Percentiles rank a stretch among this genome's conserved stretches.
Evolutionary conservation across 2,797 vertebrate genomes (phyloP).

Genomic region (Anolis apletophallus): DNA sequence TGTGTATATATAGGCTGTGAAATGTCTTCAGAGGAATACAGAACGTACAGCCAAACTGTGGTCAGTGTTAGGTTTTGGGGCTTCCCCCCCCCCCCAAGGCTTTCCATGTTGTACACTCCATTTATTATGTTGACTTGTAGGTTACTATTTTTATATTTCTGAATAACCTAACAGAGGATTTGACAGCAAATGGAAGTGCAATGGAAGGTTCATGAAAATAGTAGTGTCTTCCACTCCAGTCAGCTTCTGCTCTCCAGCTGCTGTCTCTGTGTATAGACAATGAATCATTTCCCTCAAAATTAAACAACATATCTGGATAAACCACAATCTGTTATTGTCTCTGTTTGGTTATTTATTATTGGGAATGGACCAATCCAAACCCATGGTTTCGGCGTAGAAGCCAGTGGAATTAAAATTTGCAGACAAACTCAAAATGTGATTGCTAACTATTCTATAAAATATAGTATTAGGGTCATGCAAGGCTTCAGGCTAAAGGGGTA

Average conservation of each 20-base stretch:
- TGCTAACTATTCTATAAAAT: slow-evolving; percentile 67
- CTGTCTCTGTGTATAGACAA: slow-evolving; percentile 63
- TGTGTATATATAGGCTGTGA: slow-evolving; percentile 27
- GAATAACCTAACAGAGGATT: slow-evolving; percentile 42
- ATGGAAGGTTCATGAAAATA: neutral
- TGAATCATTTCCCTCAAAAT: slow-evolving; percentile 73
- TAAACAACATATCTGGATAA: slow-evolving; percentile 70
- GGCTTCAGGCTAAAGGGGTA: slow-evolving; percentile 68
- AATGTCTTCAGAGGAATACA: slow-evolving; percentile 33
- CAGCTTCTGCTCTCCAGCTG: slow-evolving; percentile 59
- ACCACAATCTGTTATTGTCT: slow-evolving; percentile 68
- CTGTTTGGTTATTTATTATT: slow-evolving; percentile 70
- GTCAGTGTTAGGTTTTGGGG: slow-evolving; percentile 7
- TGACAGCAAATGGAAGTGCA: neutral
- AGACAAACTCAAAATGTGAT: slow-evolving; percentile 62
- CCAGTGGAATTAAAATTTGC: slow-evolving; percentile 73
- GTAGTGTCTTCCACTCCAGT: slow-evolving; percentile 41
- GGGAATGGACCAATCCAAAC: slow-evolving; percentile 65
- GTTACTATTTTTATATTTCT: slow-evolving; percentile 47
- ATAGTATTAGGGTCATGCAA: slow-evolving; percentile 63
- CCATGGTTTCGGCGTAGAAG: slow-evolving; percentile 70
- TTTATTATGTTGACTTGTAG: slow-evolving; percentile 33
- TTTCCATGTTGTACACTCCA: slow-evolving; percentile 29
- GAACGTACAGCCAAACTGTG: slow-evolving; percentile 37
- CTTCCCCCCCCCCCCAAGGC: neutral